Conservation (phyloP, 2,797 vertebrate genomes). For the Liparis tanakae region DNA sequence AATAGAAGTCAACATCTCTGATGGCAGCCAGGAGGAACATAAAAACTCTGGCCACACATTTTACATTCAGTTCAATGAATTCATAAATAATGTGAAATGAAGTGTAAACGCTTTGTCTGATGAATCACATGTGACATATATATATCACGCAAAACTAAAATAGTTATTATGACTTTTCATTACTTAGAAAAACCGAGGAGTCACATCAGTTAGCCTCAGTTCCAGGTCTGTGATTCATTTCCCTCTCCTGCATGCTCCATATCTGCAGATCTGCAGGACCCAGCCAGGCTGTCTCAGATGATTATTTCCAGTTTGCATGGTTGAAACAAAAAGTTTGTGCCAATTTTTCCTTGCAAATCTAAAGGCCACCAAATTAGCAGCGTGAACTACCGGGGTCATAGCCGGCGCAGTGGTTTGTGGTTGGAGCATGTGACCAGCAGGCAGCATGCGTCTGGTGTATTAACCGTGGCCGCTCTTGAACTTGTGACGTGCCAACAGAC, state of each 20-base stretch:
- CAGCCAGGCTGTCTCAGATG: not conserved
- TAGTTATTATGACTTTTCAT: not conserved
- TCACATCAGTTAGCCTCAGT: slow-evolving; percentile 33
- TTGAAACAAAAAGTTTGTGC: not conserved
- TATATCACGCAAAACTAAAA: not conserved
- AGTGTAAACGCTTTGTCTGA: slow-evolving; percentile 13
- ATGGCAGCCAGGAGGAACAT: slow-evolving; percentile 30
- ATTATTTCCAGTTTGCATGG: slow-evolving; percentile 1
- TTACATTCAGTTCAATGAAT: slow-evolving; percentile 10
- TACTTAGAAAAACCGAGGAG: slow-evolving; percentile 19
- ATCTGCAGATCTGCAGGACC: slow-evolving; percentile 35
- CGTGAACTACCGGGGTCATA: slow-evolving; percentile 17
- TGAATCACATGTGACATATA: not conserved
- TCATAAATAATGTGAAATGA: slow-evolving; percentile 30
- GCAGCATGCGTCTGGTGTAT: slow-evolving; percentile 2
- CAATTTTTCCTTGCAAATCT: slow-evolving; percentile 17
- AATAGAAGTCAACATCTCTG: slow-evolving; percentile 35
- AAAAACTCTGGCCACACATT: slow-evolving; percentile 30
- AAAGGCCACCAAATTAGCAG: slow-evolving; percentile 33
- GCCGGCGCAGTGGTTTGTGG: slow-evolving; percentile 33
- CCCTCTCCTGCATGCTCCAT: slow-evolving; percentile 17
- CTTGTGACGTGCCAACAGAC: slow-evolving; percentile 54
- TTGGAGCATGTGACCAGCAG: slow-evolving; percentile 63
- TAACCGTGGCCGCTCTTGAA: slow-evolving; percentile 41
- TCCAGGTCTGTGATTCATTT: slow-evolving; percentile 43